Conservation (phyloP, 2,113 vertebrate species). For the Corythaeola cristata region DNA sequence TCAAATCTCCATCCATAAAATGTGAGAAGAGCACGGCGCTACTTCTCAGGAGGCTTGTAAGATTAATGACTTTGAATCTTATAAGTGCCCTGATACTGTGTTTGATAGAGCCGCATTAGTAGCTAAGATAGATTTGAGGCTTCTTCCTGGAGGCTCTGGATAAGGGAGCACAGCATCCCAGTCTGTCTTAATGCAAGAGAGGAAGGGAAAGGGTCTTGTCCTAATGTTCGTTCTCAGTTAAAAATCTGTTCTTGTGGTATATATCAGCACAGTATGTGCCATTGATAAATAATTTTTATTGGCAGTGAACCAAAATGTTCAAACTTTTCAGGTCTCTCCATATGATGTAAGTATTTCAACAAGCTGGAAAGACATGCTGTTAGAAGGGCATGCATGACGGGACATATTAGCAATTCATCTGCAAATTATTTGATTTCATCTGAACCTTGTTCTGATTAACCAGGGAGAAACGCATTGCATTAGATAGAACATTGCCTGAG, state of each 20-base stretch:
- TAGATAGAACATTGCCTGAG: slow-evolving; percentile 1
- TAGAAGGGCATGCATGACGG: slow-evolving; percentile 10
- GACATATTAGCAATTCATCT: slow-evolving; percentile 44
- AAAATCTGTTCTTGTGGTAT: slow-evolving; percentile 40
- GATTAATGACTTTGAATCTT: not conserved
- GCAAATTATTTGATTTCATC: slow-evolving; percentile 53
- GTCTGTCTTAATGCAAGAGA: slow-evolving; percentile 11
- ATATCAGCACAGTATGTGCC: slow-evolving; percentile 24
- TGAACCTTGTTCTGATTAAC: slow-evolving; percentile 32
- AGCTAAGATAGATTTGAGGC: not conserved
- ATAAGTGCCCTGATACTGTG: not conserved
- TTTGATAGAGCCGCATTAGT: not conserved
- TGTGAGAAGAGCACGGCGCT: not conserved
- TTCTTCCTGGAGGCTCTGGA: not conserved
- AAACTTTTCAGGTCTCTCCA: slow-evolving; percentile 51
- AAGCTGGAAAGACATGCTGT: slow-evolving; percentile 14
- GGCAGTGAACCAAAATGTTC: slow-evolving; percentile 48
- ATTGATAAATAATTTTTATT: slow-evolving; percentile 51
- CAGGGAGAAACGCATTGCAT: slow-evolving; percentile 19
- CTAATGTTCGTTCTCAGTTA: slow-evolving; percentile 7
- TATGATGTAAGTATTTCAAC: slow-evolving; percentile 45
- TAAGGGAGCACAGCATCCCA: not conserved
- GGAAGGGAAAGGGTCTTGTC: slow-evolving; percentile 26
- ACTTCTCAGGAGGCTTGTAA: not conserved
- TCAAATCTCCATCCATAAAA: not conserved